These are phyloP conservation scores for Mythimna vitellina DNA, from an alignment of 2,888 invertebrate species.

Conservation along the genomic window DNA sequence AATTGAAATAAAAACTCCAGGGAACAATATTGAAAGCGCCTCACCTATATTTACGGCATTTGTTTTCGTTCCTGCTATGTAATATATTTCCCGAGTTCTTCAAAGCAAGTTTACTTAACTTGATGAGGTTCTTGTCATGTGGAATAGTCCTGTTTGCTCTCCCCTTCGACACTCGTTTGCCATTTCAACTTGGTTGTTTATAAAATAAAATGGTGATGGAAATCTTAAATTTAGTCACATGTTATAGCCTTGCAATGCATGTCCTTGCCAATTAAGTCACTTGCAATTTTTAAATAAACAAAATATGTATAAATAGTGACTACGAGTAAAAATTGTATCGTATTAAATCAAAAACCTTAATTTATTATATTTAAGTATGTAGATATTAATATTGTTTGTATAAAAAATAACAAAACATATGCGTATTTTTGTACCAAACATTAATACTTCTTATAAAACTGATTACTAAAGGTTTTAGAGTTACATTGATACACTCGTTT, in stretches of 20 bases:
- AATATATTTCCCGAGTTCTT: constrained; percentile 35
- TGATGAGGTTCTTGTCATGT: constrained; percentile 36
- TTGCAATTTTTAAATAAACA: constrained; percentile 5
- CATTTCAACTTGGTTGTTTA: constrained; percentile 16
- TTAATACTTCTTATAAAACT: constrained; percentile 65
- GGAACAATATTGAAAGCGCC: constrained; percentile 52
- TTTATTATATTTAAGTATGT: constrained; percentile 70
- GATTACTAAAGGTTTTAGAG: constrained; percentile 60
- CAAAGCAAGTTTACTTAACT: constrained; percentile 38
- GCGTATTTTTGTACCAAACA: constrained; percentile 84
- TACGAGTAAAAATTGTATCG: constrained; percentile 32
- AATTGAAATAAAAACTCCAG: constrained; percentile 26
- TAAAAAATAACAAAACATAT: constrained; percentile 69
- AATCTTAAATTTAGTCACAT: constrained; percentile 11
- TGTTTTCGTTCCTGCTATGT: constrained; percentile 39
- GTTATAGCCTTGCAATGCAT: constrained; percentile 32
- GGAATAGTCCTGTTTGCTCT: constrained; percentile 19
- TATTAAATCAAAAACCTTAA: constrained; percentile 57
- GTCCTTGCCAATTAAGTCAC: constrained; percentile 51
- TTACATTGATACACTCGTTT: constrained; percentile 61
- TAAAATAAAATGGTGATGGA: constrained; percentile 27
- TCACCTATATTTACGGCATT: constrained; percentile 35
- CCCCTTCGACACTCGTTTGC: constrained; percentile 31
- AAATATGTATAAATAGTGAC: constrained; percentile 32
- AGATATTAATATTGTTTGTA: constrained; percentile 74